A percentile compares a stretch with the other conserved stretches of the same genome.
Evolutionary conservation across 2,113 vertebrate species (phyloP).

Genomic region (Probosciger aterrimus): DNA sequence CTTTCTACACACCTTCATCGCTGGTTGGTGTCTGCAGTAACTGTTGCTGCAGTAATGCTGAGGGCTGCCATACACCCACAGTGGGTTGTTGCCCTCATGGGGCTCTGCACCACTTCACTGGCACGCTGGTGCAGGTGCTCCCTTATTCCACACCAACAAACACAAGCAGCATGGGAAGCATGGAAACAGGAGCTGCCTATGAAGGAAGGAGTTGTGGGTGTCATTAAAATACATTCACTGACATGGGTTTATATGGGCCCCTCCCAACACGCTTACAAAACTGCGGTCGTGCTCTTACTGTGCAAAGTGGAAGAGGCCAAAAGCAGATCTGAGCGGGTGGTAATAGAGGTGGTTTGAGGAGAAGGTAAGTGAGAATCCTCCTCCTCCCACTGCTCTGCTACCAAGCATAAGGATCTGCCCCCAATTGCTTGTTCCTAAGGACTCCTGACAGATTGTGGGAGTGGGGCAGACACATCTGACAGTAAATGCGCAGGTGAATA

Average conservation of each 20-base stretch:
- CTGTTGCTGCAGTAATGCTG: background rate
- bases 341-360: background rate
- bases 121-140: accelerated
- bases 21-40: background rate
- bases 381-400: background rate
- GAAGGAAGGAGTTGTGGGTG: background rate
- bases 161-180: accelerated
- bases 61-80: background rate
- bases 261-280: background rate
- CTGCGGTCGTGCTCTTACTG: background rate
- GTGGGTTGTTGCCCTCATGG: accelerated
- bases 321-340: background rate
- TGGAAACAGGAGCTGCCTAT: accelerated
- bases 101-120: background rate
- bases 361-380: background rate
- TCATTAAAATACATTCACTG: background rate
- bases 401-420: background rate
- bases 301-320: background rate
- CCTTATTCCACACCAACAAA: background rate
- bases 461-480: background rate
- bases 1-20: background rate
- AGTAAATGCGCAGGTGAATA: background rate
- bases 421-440: background rate
- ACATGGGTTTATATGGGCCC: background rate
- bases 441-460: background rate